Evolutionary conservation across 2,797 vertebrate genomes (phyloP).

Genomic region (Eidolon dupreanum): DNA sequence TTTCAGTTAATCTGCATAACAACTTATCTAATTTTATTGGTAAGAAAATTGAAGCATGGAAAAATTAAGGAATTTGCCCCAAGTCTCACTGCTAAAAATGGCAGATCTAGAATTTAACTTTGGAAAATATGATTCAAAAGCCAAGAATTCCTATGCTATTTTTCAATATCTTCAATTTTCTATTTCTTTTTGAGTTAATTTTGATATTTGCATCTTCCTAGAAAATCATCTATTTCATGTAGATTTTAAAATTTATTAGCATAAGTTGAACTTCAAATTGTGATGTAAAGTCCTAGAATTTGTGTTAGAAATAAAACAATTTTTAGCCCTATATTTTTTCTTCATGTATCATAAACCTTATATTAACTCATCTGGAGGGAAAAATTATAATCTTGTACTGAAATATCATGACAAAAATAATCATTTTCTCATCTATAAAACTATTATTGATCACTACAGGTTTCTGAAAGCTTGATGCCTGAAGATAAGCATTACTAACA

Average conservation of each 20-base stretch:
- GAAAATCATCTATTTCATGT: neutral
- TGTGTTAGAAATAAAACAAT: slow-evolving; percentile 1
- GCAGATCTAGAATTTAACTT: neutral
- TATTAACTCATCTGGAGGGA: neutral
- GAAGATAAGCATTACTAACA: neutral
- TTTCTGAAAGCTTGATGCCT: neutral
- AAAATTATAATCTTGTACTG: neutral
- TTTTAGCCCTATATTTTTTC: neutral
- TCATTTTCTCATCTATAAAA: neutral
- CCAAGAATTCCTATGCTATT: neutral
- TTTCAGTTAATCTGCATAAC: neutral
- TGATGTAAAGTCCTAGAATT: neutral
- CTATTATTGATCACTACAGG: neutral
- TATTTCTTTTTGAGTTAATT: neutral
- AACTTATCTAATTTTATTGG: neutral
- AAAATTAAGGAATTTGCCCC: neutral
- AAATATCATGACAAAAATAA: neutral
- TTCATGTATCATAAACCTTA: neutral
- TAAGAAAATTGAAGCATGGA: neutral
- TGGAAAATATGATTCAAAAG: neutral
- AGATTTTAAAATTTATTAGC: neutral
- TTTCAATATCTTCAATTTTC: neutral
- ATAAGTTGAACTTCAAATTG: neutral
- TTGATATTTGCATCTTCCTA: neutral
- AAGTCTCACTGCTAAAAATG: neutral